These are phyloP conservation scores for Alaudala cheleensis DNA, from an alignment of 2,113 vertebrate genomes.

Conservation along the genomic window DNA sequence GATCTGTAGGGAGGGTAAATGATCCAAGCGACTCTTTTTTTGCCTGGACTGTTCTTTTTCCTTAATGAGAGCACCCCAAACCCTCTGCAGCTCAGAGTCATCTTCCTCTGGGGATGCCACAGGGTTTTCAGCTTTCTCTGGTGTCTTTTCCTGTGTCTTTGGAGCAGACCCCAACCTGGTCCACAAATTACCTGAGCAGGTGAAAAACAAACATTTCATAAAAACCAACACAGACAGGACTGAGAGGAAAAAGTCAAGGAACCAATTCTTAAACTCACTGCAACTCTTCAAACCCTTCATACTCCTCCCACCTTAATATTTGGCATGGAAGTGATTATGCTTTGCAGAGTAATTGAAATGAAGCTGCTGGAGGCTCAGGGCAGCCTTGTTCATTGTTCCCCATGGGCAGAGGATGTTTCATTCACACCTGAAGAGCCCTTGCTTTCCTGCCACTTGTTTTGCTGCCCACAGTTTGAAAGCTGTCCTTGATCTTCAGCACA, in stretches of 20 bases:
- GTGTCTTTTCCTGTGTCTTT: slow-evolving; percentile 76
- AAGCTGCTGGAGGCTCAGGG: neutral
- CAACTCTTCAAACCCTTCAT: neutral
- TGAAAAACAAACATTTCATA: neutral
- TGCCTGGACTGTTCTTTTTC: slow-evolving; percentile 90
- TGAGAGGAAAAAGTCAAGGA: neutral
- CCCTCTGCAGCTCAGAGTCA: slow-evolving; percentile 89
- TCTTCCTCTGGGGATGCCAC: slow-evolving; percentile 80
- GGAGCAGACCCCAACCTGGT: slow-evolving; percentile 87
- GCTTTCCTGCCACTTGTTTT: neutral
- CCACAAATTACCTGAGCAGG: slow-evolving; percentile 85
- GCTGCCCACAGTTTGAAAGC: neutral
- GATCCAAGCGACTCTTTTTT: slow-evolving; percentile 95
- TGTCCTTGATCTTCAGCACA: neutral
- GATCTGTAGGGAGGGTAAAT: slow-evolving; percentile 94
- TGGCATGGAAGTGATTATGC: neutral
- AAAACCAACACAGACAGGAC: neutral
- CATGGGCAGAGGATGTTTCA: neutral
- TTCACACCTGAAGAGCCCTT: neutral
- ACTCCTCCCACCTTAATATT: neutral
- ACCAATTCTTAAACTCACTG: neutral
- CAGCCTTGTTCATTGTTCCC: neutral
- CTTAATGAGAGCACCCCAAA: slow-evolving; percentile 97
- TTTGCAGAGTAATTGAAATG: neutral
- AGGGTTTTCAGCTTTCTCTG: slow-evolving; percentile 68